Evolutionary conservation across 2,113 vertebrate genomes (phyloP), one percentile per base, ranked within the genome.

Genomic region (Montifringilla adamsi): DNA sequence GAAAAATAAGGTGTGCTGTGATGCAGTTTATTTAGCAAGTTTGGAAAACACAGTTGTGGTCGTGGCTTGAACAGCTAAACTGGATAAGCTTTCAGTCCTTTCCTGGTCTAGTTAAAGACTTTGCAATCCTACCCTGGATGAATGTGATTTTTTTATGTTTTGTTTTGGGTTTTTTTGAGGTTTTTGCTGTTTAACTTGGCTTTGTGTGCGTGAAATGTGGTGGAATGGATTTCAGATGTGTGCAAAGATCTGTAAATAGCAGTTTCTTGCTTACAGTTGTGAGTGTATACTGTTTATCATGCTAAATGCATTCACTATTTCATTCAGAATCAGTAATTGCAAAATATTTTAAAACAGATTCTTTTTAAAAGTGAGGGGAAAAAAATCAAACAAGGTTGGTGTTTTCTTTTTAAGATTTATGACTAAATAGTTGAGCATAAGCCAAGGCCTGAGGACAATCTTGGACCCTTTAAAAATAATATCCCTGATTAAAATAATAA

Each of bases 221-320:
- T 82, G 74, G 49, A 96, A 94, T 70, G 46, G 58, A 84, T 94
- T 72, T 78, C 12, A 20, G 74, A 89, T 95, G 81, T 82, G 80
- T 89, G 89, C 58, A 76, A 53, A 91, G 77, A 56, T 95, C 73
- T 91, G 94, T 84, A 92, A 95, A 93, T 82, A 91, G 62, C 52
- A 87, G 41, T 82, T 85, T 91, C 67, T 87, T 97, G 77, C 80
- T 91, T 87, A 82, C 53, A 91, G 69, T 83, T 91, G 19, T 56
- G 74, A 82, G 49, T 49, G 26, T 49, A 35, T 64, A 84, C 56
- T 49, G 31, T 96, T 93, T 85, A 73, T 85, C 41, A 70, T 22
- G n/a, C 44, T 89, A 73, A 91, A 92, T 58, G n/a, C 74, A 82
- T 82, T 81, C 69, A 49, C 72, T 88, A 69, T 76, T 92, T 84